Evolutionary conservation across 2,888 invertebrate species (phyloP).

Genomic region (Adineta ricciae): DNA sequence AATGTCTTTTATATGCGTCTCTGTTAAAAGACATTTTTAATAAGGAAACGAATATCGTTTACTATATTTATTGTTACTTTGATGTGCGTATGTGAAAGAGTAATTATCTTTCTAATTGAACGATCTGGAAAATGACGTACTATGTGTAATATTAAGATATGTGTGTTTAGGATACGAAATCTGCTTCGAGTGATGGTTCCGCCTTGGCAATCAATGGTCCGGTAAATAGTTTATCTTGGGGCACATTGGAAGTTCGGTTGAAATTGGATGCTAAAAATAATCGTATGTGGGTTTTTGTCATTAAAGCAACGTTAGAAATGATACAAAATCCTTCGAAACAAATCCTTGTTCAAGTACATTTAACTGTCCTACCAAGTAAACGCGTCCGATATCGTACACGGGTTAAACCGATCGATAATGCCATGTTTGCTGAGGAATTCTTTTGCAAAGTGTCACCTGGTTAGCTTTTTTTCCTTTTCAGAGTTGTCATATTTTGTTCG

Average conservation of each 20-base stretch:
- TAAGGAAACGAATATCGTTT: too few relatives aligned
- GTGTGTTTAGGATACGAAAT: background rate
- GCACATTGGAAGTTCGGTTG: background rate
- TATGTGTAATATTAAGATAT: too few relatives aligned
- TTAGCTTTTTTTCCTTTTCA: background rate
- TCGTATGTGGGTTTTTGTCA: background rate
- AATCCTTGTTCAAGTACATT: background rate
- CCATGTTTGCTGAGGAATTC: background rate
- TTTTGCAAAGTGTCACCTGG: conserved; percentile 15
- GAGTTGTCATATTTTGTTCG: too few relatives aligned
- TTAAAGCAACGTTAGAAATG: background rate
- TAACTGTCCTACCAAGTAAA: background rate
- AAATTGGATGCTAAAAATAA: background rate
- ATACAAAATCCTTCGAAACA: background rate
- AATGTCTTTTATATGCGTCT: too few relatives aligned
- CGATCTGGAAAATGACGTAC: background rate
- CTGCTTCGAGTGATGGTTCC: background rate
- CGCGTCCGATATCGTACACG: background rate
- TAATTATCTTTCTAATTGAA: too few relatives aligned
- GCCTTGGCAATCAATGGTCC: background rate
- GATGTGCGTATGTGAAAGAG: too few relatives aligned
- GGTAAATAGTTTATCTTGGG: background rate
- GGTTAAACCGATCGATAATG: background rate
- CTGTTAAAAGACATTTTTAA: too few relatives aligned
- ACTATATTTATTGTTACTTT: too few relatives aligned